Evolutionary conservation across 2,888 invertebrate genomes (phyloP), one percentile per base, ranked within the genome.

Genomic region (Arctia plantaginis): DNA sequence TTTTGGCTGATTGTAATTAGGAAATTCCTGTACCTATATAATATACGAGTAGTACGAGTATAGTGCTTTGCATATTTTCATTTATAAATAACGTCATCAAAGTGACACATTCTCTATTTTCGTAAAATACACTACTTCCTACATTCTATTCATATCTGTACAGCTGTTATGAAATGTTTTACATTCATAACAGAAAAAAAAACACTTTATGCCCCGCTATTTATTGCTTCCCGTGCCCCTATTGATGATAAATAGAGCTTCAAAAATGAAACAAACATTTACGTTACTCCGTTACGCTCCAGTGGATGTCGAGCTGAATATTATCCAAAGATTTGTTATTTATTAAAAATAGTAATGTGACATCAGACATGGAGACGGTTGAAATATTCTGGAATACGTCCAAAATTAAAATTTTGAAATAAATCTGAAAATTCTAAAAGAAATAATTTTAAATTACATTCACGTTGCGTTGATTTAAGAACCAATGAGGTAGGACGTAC

Each of bases 341-440:
- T 85, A 86, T 86, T 84, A 82, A 87, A 86, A 86, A 81, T 80
- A 72, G 78, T 74, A 80, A 81, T 80, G 78, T 82, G 86, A 87
- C 86, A 87, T 82, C 82, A 80, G 84, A 82, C 83, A 84, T 66
- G 79, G 78, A 72, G 77, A 79, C 74, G 27, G 78, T 72, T 82
- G 82, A 84, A 77, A 74, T 80, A 70, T 82, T 80, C 83, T 86
- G 86, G 86, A 87, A 80, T 74, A 66, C 72, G 74, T 86, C 87
- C 86, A 87, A 86, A 76, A 77, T 78, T 69, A 79, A 74, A 66
- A 77, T 72, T 73, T 35, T 77, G 69, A 84, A 85, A 85, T 85
- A 86, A 80, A 86, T 71, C 12, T 69, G 70, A 77, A 80, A 73
- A 73, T 67, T 76, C 70, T 71, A 69, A 64, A 66, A 64, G 64